A percentile compares a stretch with the other conserved stretches of the same genome.
Evolutionary conservation across 1,140 invertebrate species (phyloP).

Genomic region (Vanessa tameamea): DNA sequence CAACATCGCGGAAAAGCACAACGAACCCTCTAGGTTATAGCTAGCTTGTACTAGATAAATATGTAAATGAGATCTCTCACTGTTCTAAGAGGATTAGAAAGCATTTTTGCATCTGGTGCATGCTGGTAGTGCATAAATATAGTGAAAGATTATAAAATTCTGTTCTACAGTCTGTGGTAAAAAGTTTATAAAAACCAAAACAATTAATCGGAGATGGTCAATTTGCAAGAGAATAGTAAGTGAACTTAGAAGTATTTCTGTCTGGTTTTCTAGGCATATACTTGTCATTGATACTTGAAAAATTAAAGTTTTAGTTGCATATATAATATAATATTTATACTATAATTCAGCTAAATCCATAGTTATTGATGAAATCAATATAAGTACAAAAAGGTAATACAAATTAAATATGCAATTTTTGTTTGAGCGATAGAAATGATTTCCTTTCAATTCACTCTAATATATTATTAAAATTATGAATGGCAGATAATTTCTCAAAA

Average conservation of each 20-base stretch:
- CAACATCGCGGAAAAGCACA: slow-evolving; percentile 65
- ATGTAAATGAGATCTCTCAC: slow-evolving; percentile 46
- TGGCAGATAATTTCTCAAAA: too few species aligned
- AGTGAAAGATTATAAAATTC: background rate
- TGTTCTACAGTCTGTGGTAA: background rate
- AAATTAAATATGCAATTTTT: too few species aligned
- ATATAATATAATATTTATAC: too few species aligned
- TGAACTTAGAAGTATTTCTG: slow-evolving; percentile 7
- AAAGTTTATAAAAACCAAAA: background rate
- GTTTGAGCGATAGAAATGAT: too few species aligned
- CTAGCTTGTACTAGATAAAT: slow-evolving; percentile 48
- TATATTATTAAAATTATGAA: too few species aligned
- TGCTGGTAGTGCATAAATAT: slow-evolving; percentile 1
- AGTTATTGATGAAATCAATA: too few species aligned
- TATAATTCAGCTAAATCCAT: too few species aligned
- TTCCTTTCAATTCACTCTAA: too few species aligned
- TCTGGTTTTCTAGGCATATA: background rate
- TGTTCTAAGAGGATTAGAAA: slow-evolving; percentile 42
- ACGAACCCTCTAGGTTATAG: slow-evolving; percentile 66
- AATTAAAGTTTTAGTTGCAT: too few species aligned
- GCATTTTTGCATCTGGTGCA: slow-evolving; percentile 29
- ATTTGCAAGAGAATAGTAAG: slow-evolving; percentile 37
- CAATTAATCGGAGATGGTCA: slow-evolving; percentile 30
- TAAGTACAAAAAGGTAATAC: too few species aligned
- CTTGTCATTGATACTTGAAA: background rate